A percentile compares a stretch with the other conserved stretches of the same genome.
Evolutionary conservation across 2,888 invertebrate species (phyloP).

Genomic region (Cordylochernes scorpioides): DNA sequence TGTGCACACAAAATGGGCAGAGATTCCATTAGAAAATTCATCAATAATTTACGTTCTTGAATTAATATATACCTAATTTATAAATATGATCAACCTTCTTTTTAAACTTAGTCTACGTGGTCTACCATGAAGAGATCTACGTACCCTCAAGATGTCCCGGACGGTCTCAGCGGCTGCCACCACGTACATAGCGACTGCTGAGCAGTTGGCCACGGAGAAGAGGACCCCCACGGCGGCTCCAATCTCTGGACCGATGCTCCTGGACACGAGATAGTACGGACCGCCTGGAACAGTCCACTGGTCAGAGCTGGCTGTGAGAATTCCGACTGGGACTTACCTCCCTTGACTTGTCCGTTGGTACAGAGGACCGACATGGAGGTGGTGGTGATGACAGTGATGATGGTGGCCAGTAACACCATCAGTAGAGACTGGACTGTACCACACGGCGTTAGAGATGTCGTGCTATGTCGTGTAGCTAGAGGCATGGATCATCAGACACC

Average conservation of each 20-base stretch:
- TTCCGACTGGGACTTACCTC: slow-evolving; percentile 45
- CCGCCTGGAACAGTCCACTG: slow-evolving; percentile 46
- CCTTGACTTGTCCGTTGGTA: slow-evolving; percentile 93
- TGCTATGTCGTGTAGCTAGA: too few species aligned
- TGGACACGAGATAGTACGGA: slow-evolving; percentile 85
- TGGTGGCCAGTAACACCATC: slow-evolving; percentile 51
- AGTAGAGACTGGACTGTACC: slow-evolving; percentile 24
- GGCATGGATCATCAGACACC: too few species aligned
- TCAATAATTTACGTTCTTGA: too few species aligned
- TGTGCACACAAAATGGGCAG: too few species aligned
- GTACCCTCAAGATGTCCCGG: slow-evolving; percentile 22
- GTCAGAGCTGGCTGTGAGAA: too few species aligned
- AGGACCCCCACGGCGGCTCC: slow-evolving; percentile 29
- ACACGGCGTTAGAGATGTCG: too few species aligned
- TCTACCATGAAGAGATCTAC: not conserved
- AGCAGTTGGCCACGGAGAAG: slow-evolving; percentile 28
- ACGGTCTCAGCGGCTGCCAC: slow-evolving; percentile 29
- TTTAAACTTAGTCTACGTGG: too few species aligned
- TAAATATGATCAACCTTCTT: too few species aligned
- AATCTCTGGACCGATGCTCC: slow-evolving; percentile 58
- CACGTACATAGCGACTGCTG: slow-evolving; percentile 26
- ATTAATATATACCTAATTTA: too few species aligned
- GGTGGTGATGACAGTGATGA: slow-evolving; percentile 67
- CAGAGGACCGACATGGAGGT: slow-evolving; percentile 93
- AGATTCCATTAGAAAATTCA: too few species aligned